Evolutionary conservation across 1,140 invertebrate species (phyloP).

Genomic region (Tetragonula clypearis): DNA sequence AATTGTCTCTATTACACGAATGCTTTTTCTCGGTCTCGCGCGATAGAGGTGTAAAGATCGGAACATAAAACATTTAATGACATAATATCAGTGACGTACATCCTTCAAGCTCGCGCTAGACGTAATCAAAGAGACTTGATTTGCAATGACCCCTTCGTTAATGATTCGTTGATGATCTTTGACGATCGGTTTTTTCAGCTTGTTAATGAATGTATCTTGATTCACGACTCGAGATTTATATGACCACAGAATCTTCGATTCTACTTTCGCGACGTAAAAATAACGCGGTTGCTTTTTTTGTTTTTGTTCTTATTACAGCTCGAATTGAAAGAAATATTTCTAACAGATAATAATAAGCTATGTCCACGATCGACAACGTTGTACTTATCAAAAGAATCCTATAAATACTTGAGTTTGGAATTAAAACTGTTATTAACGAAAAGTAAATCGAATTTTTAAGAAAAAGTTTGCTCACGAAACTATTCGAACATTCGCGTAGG

Average conservation of each 20-base stretch:
- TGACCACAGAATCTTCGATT: conserved; percentile 16
- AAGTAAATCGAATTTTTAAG: no score
- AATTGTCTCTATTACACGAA: not conserved
- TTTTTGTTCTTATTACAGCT: no score
- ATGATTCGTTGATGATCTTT: conserved; percentile 64
- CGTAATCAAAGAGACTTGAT: conserved; percentile 69
- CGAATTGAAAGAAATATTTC: not conserved
- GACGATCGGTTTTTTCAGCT: conserved; percentile 32
- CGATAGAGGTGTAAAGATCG: not conserved
- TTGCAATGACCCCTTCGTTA: conserved; percentile 56
- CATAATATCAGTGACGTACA: conserved; percentile 17
- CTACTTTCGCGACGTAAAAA: not conserved
- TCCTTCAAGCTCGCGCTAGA: conserved; percentile 30
- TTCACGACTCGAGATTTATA: conserved; percentile 68
- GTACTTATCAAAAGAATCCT: no score
- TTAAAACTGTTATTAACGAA: no score
- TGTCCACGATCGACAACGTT: no score
- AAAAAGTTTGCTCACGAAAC: no score
- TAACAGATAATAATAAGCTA: not conserved
- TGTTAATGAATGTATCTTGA: conserved; percentile 67
- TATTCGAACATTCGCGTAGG: no score
- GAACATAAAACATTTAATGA: not conserved
- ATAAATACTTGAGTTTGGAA: no score
- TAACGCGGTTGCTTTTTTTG: not conserved
- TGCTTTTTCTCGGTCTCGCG: no score